Percentiles rank a stretch among this genome's conserved stretches.
These are phyloP conservation scores for Trissolcus japonicus DNA, from an alignment of 2,888 invertebrate species.

Conservation along the genomic window DNA sequence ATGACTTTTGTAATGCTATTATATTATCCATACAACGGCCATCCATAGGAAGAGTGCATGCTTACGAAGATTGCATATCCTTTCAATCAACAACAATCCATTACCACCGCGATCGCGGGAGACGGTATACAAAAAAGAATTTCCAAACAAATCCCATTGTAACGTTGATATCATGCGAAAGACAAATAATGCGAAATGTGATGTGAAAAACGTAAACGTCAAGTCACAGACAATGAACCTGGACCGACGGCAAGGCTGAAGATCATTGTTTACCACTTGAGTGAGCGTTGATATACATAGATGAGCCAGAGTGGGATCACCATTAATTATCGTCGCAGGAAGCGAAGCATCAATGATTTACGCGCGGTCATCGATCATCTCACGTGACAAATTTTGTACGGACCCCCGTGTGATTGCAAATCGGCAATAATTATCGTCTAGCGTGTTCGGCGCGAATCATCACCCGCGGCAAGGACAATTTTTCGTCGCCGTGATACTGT, in stretches of 20 bases:
- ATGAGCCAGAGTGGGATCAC: slow-evolving; percentile 22
- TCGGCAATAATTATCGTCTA: slow-evolving; percentile 16
- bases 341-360: slow-evolving; percentile 42
- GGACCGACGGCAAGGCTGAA: slow-evolving; percentile 12
- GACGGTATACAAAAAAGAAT: not conserved
- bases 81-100: slow-evolving; percentile 21
- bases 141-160: not conserved
- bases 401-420: slow-evolving; percentile 20
- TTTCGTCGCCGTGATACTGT: no score
- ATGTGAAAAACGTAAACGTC: no score
- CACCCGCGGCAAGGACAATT: no score
- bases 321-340: slow-evolving; percentile 48
- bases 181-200: not conserved
- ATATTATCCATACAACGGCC: slow-evolving; percentile 32
- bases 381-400: slow-evolving; percentile 36
- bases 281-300: slow-evolving; percentile 12
- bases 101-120: not conserved
- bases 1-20: slow-evolving; percentile 36
- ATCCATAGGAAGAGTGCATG: slow-evolving; percentile 18
- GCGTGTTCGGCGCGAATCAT: not conserved
- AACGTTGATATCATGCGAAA: slow-evolving; percentile 1
- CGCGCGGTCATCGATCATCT: slow-evolving; percentile 43
- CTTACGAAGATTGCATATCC: slow-evolving; percentile 27
- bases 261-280: slow-evolving; percentile 32
- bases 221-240: slow-evolving; percentile 6